A percentile compares a stretch with the other conserved stretches of the same genome.
Evolutionary conservation across 2,888 invertebrate species (phyloP).

Genomic region (Loripinus fragilis): DNA sequence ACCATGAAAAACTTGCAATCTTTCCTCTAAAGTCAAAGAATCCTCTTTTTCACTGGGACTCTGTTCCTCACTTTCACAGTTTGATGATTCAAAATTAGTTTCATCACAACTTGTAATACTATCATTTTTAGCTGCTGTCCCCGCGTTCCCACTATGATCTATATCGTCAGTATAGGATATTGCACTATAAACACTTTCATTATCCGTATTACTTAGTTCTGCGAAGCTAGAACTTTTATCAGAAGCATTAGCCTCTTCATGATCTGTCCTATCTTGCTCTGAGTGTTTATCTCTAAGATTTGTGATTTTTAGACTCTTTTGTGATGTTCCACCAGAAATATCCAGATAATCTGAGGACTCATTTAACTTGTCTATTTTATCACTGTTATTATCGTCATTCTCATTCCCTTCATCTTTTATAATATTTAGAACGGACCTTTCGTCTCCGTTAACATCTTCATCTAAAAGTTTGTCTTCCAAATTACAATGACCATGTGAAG

Average conservation of each 20-base stretch:
- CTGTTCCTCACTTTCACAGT: background rate
- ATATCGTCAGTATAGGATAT: background rate
- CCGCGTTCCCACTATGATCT: background rate
- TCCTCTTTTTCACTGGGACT: background rate
- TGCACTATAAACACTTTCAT: slow-evolving; percentile 6
- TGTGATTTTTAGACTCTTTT: background rate
- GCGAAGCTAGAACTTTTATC: slow-evolving; percentile 3
- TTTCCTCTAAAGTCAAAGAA: slow-evolving; percentile 47
- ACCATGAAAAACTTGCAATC: slow-evolving; percentile 55
- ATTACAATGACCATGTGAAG: background rate
- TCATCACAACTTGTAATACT: background rate
- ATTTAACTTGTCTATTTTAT: background rate
- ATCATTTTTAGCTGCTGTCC: slow-evolving; percentile 6
- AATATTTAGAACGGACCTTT: too few relatives aligned
- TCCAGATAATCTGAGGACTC: background rate
- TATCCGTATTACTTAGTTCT: background rate
- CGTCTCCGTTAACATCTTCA: background rate
- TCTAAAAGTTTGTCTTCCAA: background rate
- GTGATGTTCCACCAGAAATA: slow-evolving; percentile 7
- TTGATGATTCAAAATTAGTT: slow-evolving; percentile 6
- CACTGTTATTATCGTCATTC: too few relatives aligned
- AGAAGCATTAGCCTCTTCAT: background rate
- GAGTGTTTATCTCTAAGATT: background rate
- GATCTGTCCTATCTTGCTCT: background rate
- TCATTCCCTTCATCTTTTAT: too few relatives aligned